Percentiles rank a stretch among this genome's conserved stretches.
Conservation (phyloP, 2,113 vertebrate species). For the Hippocampus abdominalis region DNA sequence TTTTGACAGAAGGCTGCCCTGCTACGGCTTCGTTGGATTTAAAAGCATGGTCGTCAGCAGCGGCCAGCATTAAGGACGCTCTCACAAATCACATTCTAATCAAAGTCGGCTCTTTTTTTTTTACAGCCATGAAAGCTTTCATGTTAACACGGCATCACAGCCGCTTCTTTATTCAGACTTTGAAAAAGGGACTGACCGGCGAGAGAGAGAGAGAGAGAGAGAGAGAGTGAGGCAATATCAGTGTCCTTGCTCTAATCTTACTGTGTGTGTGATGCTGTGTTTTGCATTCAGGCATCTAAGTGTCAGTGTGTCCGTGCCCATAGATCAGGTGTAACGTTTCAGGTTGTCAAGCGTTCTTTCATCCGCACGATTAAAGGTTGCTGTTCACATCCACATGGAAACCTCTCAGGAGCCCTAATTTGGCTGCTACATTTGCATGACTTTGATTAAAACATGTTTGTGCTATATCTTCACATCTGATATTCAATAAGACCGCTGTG, state of each 20-base stretch:
- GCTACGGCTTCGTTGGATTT: conserved; percentile 47
- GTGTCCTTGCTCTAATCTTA: conserved; percentile 58
- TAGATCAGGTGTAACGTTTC: conserved; percentile 37
- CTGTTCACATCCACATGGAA: conserved; percentile 62
- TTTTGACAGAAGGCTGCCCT: conserved; percentile 58
- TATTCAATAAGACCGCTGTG: conserved; percentile 15
- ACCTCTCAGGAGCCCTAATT: conserved; percentile 58
- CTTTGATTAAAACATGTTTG: conserved; percentile 54
- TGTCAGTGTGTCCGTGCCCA: conserved; percentile 20
- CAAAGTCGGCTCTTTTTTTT: conserved; percentile 65
- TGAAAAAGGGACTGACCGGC: conserved; percentile 48
- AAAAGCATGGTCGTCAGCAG: conserved; percentile 57
- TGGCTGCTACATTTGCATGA: conserved; percentile 64
- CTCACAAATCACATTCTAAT: conserved; percentile 63
- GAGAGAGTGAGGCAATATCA: conserved; percentile 27
- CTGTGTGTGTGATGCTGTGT: conserved; percentile 39
- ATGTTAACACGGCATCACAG: conserved; percentile 67
- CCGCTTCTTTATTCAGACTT: conserved; percentile 62
- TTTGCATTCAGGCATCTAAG: conserved; percentile 44
- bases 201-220: conserved; percentile 32
- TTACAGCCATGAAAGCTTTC: conserved; percentile 64
- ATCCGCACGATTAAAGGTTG: conserved; percentile 61
- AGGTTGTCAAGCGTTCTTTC: conserved; percentile 54
- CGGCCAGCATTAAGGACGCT: conserved; percentile 59
- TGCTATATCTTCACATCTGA: conserved; percentile 15